These are phyloP conservation scores for Apistogramma diplotaenia DNA, from an alignment of 2,113 vertebrate species.

Conservation along the genomic window DNA sequence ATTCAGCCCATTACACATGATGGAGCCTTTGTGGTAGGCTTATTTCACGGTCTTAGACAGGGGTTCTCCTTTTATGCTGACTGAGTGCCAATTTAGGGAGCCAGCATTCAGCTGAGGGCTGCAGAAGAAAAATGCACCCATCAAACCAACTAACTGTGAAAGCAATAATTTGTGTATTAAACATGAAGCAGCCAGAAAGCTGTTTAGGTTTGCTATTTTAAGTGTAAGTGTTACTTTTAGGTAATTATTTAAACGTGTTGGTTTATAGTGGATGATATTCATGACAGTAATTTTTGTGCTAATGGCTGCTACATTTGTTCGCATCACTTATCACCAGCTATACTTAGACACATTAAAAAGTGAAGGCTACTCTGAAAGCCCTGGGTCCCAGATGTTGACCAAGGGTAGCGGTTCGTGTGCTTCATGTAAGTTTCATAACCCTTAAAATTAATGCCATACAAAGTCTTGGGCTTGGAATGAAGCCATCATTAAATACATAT, in stretches of 20 bases:
- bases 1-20: neutral
- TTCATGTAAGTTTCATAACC: no score
- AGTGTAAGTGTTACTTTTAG: neutral
- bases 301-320: no score
- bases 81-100: neutral
- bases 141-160: neutral
- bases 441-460: no score
- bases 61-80: neutral
- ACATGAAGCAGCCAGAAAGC: neutral
- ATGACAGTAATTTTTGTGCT: no score
- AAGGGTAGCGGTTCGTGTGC: no score
- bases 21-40: neutral
- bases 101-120: neutral
- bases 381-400: no score
- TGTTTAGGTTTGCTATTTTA: neutral
- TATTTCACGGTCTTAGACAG: neutral
- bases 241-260: no score
- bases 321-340: neutral
- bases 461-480: no score
- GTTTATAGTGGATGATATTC: no score
- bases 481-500: neutral
- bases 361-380: neutral
- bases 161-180: neutral
- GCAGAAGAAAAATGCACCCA: neutral
- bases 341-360: no score